phyloP scores from a whole-genome alignment of 2,113 vertebrate species.

The Alosa alosa region DNA sequence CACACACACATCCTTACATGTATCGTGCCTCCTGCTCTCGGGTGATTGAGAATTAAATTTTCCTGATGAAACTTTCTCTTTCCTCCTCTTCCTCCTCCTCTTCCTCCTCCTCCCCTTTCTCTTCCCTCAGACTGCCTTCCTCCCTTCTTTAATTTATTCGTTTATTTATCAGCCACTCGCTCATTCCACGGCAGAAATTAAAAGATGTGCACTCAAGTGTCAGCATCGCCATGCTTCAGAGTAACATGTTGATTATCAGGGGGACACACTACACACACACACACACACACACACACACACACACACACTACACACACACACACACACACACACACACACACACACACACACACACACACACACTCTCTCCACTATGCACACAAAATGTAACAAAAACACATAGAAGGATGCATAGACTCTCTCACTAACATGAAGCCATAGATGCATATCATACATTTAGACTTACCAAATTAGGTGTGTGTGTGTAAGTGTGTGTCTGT shows the following conservation, averaged over 20 bases:
- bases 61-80: constrained; percentile 76
- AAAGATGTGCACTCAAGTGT: constrained; percentile 71
- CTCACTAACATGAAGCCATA: background rate
- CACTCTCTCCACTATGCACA: constrained; percentile 11
- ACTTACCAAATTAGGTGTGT: background rate
- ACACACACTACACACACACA: constrained; percentile 29
- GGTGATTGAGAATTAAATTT: constrained; percentile 81
- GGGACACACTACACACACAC: constrained; percentile 44
- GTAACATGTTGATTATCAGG: constrained; percentile 58
- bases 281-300: constrained; percentile 31
- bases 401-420: background rate
- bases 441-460: background rate
- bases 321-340: constrained; percentile 11
- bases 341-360: constrained; percentile 39
- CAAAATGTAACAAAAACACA: background rate
- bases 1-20: constrained; percentile 34
- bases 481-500: constrained; percentile 14
- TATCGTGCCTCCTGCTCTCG: no score
- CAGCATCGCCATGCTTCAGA: constrained; percentile 48
- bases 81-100: constrained; percentile 54
- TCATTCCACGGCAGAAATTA: constrained; percentile 70
- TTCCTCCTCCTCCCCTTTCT: background rate
- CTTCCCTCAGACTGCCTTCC: constrained; percentile 52
- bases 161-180: constrained; percentile 76
- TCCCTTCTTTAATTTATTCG: constrained; percentile 73